Evolutionary conservation across 2,888 invertebrate genomes (phyloP), one percentile per base, ranked within the genome.

Genomic region (Chorisops tibialis): DNA sequence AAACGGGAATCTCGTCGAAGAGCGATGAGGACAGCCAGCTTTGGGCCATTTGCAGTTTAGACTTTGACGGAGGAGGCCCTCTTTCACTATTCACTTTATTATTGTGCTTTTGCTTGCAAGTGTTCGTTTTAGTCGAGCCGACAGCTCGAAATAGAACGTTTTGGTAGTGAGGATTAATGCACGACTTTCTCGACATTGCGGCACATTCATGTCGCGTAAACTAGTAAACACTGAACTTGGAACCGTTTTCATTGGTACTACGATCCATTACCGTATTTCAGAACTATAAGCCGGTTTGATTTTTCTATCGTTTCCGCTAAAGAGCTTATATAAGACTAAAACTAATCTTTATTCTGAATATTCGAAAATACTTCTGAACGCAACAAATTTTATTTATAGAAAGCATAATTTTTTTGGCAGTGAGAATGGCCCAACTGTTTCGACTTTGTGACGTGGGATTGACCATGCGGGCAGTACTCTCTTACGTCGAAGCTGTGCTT

Each of bases 351-450:
- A 35, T 56, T 56, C 45, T 35, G 43, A 16, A 56, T 56, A 43
- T 56, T 56, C 56, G 45, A 43, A 56, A 56, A 56, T 56, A 54
- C 52, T 30, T 45, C 24, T 24, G 43, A 38, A 45, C 56, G 56
- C 56, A 56, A 56, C 39, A 45, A 43, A 45, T 43, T 41, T 56
- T 56, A 56, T 56, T 56, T 56, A 56, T 56, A 56, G 56, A 56
- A 56, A 56, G 41, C 41, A 54, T 54, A 30, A 56, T 56, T 56
- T 56, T n/a, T 56, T 45, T 56, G 56, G 56, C 56, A 56, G 35
- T 56, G 56, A 24, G 56, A 45, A 30, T 24, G 43, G 30, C 30
- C 56, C 38, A 45, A 37, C 56, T 30, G 56, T 22, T 30, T 30
- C 30, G 5, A 30, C 30, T 30, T 30, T 30, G 30, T 30, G 30